Conservation (phyloP, 2,797 vertebrate species). For the Mormyrops boulengeri region DNA sequence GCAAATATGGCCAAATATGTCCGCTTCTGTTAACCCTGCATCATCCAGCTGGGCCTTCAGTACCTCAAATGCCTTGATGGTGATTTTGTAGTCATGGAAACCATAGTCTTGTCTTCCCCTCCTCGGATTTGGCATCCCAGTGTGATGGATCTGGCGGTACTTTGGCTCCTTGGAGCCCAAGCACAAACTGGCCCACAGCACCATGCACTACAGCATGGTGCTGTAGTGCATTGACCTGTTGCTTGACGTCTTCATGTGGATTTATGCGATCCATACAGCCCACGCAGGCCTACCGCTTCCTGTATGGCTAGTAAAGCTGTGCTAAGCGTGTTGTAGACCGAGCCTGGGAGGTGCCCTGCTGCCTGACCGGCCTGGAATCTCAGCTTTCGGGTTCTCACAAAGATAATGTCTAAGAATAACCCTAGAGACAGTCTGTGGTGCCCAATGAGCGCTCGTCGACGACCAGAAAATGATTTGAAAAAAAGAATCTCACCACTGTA, state of each 20-base stretch:
- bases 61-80: neutral
- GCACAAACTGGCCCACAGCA: constrained; percentile 1
- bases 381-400: constrained; percentile 19
- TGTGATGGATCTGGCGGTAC: constrained; percentile 32
- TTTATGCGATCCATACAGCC: neutral
- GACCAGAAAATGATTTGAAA: neutral
- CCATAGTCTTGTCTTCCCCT: neutral
- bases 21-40: neutral
- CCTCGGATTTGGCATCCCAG: constrained; percentile 24
- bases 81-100: neutral
- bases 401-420: neutral
- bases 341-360: constrained; percentile 32
- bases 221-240: constrained; percentile 40
- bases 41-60: neutral
- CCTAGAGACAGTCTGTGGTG: neutral
- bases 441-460: neutral
- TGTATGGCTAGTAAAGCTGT: constrained; percentile 24
- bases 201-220: no score
- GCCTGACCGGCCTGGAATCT: constrained; percentile 25
- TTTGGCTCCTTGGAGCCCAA: constrained; percentile 34
- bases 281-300: constrained; percentile 18
- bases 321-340: constrained; percentile 3
- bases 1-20: neutral
- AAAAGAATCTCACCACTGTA: no score
- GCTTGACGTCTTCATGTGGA: constrained; percentile 31